Evolutionary conservation across 1,140 invertebrate species (phyloP).

Genomic region (Sarcophaga bullata): DNA sequence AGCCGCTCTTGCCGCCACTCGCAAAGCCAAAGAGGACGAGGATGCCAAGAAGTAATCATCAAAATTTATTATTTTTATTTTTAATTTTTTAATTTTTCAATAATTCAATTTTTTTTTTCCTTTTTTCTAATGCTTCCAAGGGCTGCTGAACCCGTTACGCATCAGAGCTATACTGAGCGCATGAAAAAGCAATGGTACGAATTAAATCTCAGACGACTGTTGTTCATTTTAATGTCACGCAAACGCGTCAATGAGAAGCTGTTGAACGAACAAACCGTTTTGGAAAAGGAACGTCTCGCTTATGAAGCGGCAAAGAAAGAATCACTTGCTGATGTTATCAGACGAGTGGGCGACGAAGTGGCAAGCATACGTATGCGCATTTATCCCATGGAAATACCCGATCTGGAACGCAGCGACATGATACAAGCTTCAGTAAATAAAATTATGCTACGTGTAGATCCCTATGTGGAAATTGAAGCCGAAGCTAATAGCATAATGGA

Average conservation of each 20-base stretch:
- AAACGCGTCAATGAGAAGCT: constrained; percentile 63
- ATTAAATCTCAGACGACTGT: constrained; percentile 59
- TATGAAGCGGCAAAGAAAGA: constrained; percentile 61
- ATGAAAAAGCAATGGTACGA: constrained; percentile 60
- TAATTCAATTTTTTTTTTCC: background rate
- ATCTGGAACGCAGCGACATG: constrained; percentile 57
- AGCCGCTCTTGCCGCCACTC: constrained; percentile 45
- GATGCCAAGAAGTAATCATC: constrained; percentile 38
- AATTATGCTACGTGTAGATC: constrained; percentile 48
- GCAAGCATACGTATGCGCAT: constrained; percentile 55
- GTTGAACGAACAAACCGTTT: constrained; percentile 56
- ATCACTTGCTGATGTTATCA: constrained; percentile 51
- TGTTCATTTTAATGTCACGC: constrained; percentile 61
- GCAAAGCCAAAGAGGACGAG: constrained; percentile 40
- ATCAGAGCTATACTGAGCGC: constrained; percentile 52
- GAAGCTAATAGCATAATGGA: constrained; percentile 49
- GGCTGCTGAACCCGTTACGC: background rate
- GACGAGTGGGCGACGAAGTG: constrained; percentile 54
- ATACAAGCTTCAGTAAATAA: constrained; percentile 52
- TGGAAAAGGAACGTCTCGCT: constrained; percentile 57
- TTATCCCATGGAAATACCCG: constrained; percentile 54
- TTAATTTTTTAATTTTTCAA: background rate
- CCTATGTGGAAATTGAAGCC: constrained; percentile 48
- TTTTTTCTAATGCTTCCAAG: background rate
- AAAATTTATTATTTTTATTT: background rate